Percentiles rank a stretch among this genome's conserved stretches.
Evolutionary conservation across 92 coral and sea anemone genomes (phyloP).

Genomic region (Epizoanthus rinbou): DNA sequence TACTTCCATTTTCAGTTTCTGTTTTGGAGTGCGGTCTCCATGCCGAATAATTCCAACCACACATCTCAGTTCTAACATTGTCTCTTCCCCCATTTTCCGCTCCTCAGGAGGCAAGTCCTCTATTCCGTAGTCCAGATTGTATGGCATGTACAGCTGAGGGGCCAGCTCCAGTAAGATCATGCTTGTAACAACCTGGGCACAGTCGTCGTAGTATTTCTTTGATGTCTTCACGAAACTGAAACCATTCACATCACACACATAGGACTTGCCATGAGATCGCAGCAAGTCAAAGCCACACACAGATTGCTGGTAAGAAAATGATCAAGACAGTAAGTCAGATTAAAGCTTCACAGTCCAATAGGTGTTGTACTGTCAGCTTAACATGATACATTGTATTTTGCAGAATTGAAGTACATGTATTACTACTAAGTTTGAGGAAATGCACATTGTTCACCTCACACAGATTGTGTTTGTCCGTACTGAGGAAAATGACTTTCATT

Average conservation of each 20-base stretch:
- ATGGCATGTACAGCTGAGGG: constrained; percentile 87
- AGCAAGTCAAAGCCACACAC: constrained; percentile 98
- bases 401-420: too few species aligned
- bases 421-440: too few species aligned
- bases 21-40: constrained; percentile 99
- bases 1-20: constrained; percentile 97
- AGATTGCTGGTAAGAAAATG: constrained; percentile 74
- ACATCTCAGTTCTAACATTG: constrained; percentile 90
- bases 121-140: constrained; percentile 55
- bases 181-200: constrained; percentile 87
- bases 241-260: constrained; percentile 98
- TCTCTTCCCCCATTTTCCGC: constrained; percentile 66
- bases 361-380: too few species aligned
- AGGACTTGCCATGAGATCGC: constrained; percentile 93
- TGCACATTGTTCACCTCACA: too few species aligned
- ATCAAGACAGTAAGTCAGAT: not conserved
- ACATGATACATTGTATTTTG: too few species aligned
- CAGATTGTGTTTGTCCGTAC: too few species aligned
- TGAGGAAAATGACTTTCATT: too few species aligned
- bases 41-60: constrained; percentile 93
- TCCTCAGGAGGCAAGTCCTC: constrained; percentile 77
- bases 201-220: constrained; percentile 95
- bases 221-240: constrained; percentile 99
- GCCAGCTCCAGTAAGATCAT: constrained; percentile 85
- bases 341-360: not conserved